These are phyloP conservation scores for Amphipoea oculea DNA, from an alignment of 2,888 invertebrate genomes.

Conservation along the genomic window DNA sequence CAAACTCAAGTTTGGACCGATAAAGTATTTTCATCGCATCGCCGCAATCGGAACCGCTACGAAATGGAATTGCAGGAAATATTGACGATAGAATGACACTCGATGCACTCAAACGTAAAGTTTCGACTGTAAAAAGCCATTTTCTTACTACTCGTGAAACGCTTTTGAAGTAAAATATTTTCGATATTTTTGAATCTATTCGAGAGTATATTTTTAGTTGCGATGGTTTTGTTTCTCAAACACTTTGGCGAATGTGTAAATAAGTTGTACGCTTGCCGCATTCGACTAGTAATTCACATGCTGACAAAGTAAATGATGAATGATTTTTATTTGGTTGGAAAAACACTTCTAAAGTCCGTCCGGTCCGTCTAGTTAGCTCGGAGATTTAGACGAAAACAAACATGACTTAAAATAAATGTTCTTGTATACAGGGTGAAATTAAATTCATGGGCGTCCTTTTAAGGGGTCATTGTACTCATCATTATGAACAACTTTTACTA, in stretches of 20 bases:
- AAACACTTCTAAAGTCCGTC: not conserved
- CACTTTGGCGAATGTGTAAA: not conserved
- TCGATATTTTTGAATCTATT: slow-evolving; percentile 65
- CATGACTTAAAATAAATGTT: no score
- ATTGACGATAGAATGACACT: slow-evolving; percentile 77
- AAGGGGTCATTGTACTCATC: no score
- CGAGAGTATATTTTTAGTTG: not conserved
- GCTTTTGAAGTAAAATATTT: slow-evolving; percentile 71
- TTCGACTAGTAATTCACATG: not conserved
- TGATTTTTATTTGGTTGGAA: not conserved
- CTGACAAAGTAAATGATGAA: not conserved
- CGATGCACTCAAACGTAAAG: slow-evolving; percentile 73
- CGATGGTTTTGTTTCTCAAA: not conserved
- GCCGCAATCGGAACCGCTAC: slow-evolving; percentile 62
- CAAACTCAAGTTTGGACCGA: slow-evolving; percentile 52
- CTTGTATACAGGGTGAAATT: no score
- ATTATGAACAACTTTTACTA: no score
- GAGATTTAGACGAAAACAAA: no score
- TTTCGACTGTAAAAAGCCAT: slow-evolving; percentile 76
- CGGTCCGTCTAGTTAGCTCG: no score
- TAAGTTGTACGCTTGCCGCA: no score
- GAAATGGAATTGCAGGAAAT: slow-evolving; percentile 71
- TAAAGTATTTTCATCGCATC: slow-evolving; percentile 62
- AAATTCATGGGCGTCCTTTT: no score
- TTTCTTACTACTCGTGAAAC: slow-evolving; percentile 72